Evolutionary conservation across 1,140 invertebrate species (phyloP), one percentile per base, ranked within the genome.

Genomic region (Gryon sp.): DNA sequence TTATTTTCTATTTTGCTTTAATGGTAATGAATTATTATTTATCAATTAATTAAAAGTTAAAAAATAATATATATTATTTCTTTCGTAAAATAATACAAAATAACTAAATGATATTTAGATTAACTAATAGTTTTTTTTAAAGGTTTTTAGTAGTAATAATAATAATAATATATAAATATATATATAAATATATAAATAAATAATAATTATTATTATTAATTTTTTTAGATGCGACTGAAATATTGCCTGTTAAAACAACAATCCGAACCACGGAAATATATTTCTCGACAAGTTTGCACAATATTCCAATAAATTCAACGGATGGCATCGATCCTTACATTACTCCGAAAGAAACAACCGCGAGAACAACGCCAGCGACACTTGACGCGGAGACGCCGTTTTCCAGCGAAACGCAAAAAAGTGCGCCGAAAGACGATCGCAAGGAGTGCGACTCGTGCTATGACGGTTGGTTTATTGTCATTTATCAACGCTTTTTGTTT

Each of bases 1-100:
- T 81, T 90, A 86, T 57, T 81, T 81, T 8, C 83, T 86, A 43
- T 88, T 87, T 30, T 90, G 89, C 26, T 52, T 87, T 24, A 77
- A 83, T 18, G 84, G 89, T 90, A 41, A 62, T 8, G 2, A 22
- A 11, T 45, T 14, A 5, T 45, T 11, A 24, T 45, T 11, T 45
- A 24, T 45, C n/a, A 22, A 32, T 7, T 32, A 32, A 6, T 7
- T 9, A 4, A 32, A 11, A n/a, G n/a, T n/a, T n/a, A 2, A 32
- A 32, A 32, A 32, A 4, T 32, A 7, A 11, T 32, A 9, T 32
- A n/a, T 4, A n/a, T 9, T 7, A 11, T 32, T 32, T 9, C n/a
- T 7, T n/a, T 6, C 28, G 28, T n/a, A n/a, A n/a, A n/a, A n/a
- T n/a, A n/a, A n/a, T n/a, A n/a, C n/a, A n/a, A n/a, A n/a, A n/a